These are phyloP conservation scores for Plemyria rubiginata DNA, from an alignment of 2,888 invertebrate species.

Conservation along the genomic window DNA sequence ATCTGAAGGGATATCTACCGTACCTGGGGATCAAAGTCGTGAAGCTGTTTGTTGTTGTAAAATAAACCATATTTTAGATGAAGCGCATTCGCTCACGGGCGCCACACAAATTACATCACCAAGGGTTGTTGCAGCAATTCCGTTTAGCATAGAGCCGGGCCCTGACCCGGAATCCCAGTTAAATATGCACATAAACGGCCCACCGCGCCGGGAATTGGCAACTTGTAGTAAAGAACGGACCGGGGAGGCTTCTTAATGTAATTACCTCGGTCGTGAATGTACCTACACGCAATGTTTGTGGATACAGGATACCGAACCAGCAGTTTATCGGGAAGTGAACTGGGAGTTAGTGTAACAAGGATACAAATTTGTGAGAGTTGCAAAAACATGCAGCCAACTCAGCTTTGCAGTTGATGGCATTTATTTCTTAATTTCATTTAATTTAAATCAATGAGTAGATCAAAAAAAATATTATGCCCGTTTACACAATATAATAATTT, in stretches of 20 bases:
- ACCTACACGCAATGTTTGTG: constrained; percentile 48
- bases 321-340: constrained; percentile 42
- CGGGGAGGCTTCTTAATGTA: constrained; percentile 64
- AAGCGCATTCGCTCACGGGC: constrained; percentile 42
- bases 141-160: constrained; percentile 41
- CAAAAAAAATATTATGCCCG: neutral
- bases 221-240: constrained; percentile 57
- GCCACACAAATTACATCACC: constrained; percentile 51
- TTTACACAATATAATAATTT: neutral
- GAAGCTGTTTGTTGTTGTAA: too few species aligned
- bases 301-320: constrained; percentile 38
- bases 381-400: neutral
- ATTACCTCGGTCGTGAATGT: constrained; percentile 56
- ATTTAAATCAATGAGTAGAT: too few species aligned
- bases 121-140: constrained; percentile 53
- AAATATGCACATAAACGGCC: constrained; percentile 69
- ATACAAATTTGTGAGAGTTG: constrained; percentile 2
- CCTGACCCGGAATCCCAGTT: constrained; percentile 53
- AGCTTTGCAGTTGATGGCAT: neutral
- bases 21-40: too few species aligned
- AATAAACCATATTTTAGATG: constrained; percentile 32
- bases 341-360: constrained; percentile 24
- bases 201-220: constrained; percentile 60
- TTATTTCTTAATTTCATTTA: neutral
- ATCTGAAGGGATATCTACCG: too few species aligned